Conservation (phyloP, 1,140 invertebrate genomes). For the Nasonia longicornis region DNA sequence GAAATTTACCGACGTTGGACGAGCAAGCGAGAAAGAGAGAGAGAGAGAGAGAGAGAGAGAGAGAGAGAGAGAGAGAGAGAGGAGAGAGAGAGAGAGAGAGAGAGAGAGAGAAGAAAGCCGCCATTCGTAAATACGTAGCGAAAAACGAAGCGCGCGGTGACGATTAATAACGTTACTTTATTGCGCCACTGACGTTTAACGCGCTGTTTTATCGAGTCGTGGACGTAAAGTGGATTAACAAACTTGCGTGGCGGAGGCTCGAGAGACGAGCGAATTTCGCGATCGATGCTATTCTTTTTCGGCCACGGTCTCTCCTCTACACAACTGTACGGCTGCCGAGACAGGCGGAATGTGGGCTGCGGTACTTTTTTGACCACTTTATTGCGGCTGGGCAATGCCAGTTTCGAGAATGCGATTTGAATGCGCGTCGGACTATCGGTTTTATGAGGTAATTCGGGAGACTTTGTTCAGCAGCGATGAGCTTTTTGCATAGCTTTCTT, state of each 20-base stretch:
- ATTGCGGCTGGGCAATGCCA: not conserved
- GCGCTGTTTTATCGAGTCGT: conserved; percentile 41
- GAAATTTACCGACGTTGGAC: conserved; percentile 45
- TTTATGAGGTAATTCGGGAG: not conserved
- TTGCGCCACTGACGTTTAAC: conserved; percentile 39
- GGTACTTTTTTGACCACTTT: conserved; percentile 26
- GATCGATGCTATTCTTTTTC: not conserved
- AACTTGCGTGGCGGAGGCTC: not conserved
- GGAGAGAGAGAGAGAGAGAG: too few relatives aligned
- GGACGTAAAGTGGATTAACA: conserved; percentile 45
- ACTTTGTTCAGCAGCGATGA: not conserved
- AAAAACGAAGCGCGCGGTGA: conserved; percentile 12
- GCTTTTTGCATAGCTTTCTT: not conserved
- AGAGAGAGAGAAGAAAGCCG: not conserved
- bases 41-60: not conserved
- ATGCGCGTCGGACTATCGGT: not conserved
- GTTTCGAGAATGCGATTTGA: not conserved
- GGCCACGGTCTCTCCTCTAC: not conserved
- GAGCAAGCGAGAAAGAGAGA: not conserved
- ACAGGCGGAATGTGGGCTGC: not conserved
- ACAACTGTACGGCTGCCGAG: not conserved
- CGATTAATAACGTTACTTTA: conserved; percentile 46
- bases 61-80: too few relatives aligned
- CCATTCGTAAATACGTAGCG: conserved; percentile 21
- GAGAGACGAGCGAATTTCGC: not conserved